Base-by-base conservation (phyloP, 2,113 vertebrate genomes). In the Anas platyrhynchos region DNA sequence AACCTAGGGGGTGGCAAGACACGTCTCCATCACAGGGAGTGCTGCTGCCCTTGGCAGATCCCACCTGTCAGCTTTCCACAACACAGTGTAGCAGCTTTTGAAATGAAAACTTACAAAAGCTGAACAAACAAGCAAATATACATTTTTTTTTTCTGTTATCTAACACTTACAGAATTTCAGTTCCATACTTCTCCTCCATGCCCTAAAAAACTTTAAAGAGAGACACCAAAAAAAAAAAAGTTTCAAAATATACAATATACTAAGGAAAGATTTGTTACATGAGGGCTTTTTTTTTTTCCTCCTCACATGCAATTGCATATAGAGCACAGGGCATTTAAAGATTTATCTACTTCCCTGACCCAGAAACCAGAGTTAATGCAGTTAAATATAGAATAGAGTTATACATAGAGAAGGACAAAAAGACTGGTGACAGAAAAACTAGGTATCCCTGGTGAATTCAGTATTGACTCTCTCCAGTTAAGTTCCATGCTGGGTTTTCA, bases 1-100 rank as follows among this genome's bases (percentile, higher is more conserved):
- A 83, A 55, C 0, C 1, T 2, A 46, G 4, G 13, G 13, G 8
- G 23, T 82, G 16, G 58, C 0, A 5, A 83, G 27, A 10, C 27
- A 23, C 0, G 0, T 59, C 27, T 72, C 54, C 12, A n/a, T 58
- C 48, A 41, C 17, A 65, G 13, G 17, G 31, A 67, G 44, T 34
- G 31, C 21, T 15, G 26, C 21, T 16, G 85, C 8, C 12, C 62
- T 54, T 50, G 29, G 43, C 36, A 88, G n/a, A 2, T 86, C 29
- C 21, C 46, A 54, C 4, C 14, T 61, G 13, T 20, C 77, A 89
- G 32, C 5, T 61, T 29, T 20, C 10, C 0, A 62, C 29, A 82
- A 32, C 13, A 22, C 9, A 23, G 22, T 5, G 6, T 20, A 32
- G 13, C 65, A 54, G 9, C 6, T 34, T 78, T 29, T 62, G 5